phyloP scores from a whole-genome alignment of 2,113 vertebrate species.

The Pygoscelis adeliae region DNA sequence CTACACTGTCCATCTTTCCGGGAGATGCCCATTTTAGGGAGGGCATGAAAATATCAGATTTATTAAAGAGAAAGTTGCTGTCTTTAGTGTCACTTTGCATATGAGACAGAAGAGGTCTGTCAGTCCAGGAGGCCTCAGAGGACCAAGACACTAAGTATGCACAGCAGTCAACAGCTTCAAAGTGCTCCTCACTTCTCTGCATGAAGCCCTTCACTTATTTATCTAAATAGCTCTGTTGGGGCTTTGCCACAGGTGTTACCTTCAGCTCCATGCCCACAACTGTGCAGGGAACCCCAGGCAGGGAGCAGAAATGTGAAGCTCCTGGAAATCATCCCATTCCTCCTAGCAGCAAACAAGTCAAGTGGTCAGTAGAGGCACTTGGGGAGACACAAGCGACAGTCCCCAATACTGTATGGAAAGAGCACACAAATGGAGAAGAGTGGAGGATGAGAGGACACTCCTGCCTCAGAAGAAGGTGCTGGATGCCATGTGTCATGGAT shows the following conservation, averaged over 20 bases:
- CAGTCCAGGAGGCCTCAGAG: neutral
- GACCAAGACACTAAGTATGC: neutral
- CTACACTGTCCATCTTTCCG: neutral
- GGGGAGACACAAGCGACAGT: neutral
- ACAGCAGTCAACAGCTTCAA: neutral
- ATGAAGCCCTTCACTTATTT: neutral
- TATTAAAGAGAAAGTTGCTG: neutral
- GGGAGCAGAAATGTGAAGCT: neutral
- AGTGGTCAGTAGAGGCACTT: neutral
- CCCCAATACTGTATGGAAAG: neutral
- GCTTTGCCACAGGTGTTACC: neutral
- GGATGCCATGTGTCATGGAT: neutral
- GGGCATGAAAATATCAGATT: neutral
- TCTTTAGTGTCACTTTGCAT: neutral
- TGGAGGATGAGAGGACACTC: neutral
- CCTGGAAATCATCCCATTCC: neutral
- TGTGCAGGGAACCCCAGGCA: neutral
- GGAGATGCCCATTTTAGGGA: neutral
- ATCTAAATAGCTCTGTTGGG: neutral
- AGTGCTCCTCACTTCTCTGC: neutral
- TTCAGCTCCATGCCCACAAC: neutral
- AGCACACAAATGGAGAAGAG: neutral
- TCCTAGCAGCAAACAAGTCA: neutral
- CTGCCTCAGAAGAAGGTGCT: neutral
- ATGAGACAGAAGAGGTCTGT: neutral